Evolutionary conservation across 2,113 vertebrate genomes (phyloP).

Genomic region (Tamias sibiricus): DNA sequence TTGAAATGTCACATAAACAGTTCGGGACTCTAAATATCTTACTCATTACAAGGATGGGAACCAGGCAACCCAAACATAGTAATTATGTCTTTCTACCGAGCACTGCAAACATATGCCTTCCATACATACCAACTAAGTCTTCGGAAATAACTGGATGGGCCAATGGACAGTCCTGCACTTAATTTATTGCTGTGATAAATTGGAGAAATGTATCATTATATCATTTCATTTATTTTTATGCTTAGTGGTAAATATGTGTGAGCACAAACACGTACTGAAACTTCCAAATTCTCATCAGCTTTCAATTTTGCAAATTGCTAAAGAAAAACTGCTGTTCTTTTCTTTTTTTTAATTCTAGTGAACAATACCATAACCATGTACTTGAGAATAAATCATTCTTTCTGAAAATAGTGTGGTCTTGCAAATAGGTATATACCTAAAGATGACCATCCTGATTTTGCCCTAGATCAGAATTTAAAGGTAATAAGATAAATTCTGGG

Average conservation of each 20-base stretch:
- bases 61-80: slow-evolving; percentile 77
- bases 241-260: background rate
- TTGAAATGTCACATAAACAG: slow-evolving; percentile 93
- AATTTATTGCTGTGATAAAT: background rate
- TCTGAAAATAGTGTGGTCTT: background rate
- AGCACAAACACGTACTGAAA: background rate
- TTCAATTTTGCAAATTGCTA: background rate
- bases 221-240: background rate
- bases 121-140: slow-evolving; percentile 57
- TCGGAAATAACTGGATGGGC: background rate
- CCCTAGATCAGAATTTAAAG: background rate
- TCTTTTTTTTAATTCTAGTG: background rate
- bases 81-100: slow-evolving; percentile 81
- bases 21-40: slow-evolving; percentile 86
- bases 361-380: background rate
- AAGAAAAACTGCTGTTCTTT: background rate
- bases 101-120: slow-evolving; percentile 69
- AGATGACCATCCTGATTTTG: background rate
- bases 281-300: background rate
- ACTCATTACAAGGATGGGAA: slow-evolving; percentile 85
- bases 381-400: background rate
- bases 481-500: accelerated
- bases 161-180: background rate
- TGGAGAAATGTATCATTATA: background rate
- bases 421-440: background rate